phyloP scores from a whole-genome alignment of 2,888 invertebrate species.

The Synanthedon myopaeformis region DNA sequence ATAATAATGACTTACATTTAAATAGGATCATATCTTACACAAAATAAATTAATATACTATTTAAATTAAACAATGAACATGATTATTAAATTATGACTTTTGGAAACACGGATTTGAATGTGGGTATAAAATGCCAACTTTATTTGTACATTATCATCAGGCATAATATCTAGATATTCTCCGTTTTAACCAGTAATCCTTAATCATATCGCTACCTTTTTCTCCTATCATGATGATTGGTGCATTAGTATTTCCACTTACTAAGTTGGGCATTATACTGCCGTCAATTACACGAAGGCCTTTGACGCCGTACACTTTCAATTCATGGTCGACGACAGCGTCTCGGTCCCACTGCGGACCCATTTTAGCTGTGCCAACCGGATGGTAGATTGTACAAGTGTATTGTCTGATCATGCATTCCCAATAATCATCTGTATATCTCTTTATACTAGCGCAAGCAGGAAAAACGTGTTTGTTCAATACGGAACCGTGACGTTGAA shows the following conservation, averaged over 20 bases:
- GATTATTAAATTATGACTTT: slow-evolving; percentile 1
- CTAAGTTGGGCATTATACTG: slow-evolving; percentile 87
- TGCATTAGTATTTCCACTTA: slow-evolving; percentile 89
- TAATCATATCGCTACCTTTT: slow-evolving; percentile 89
- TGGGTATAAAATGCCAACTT: background rate
- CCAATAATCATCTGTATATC: slow-evolving; percentile 83
- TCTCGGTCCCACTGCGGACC: slow-evolving; percentile 87
- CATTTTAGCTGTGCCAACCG: slow-evolving; percentile 90
- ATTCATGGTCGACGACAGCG: slow-evolving; percentile 85
- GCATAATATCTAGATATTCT: slow-evolving; percentile 49
- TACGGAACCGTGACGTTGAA: slow-evolving; percentile 78
- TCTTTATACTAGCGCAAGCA: slow-evolving; percentile 76
- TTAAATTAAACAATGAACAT: slow-evolving; percentile 1
- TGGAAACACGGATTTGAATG: background rate
- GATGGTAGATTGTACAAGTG: slow-evolving; percentile 87
- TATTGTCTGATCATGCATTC: slow-evolving; percentile 89
- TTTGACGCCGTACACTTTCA: slow-evolving; percentile 82
- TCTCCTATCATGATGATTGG: slow-evolving; percentile 92
- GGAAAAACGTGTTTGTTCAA: slow-evolving; percentile 81
- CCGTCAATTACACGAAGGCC: slow-evolving; percentile 86
- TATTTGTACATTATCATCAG: slow-evolving; percentile 28
- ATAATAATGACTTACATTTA: background rate
- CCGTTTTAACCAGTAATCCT: slow-evolving; percentile 81
- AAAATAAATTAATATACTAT: too few species aligned
- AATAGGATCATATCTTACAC: too few species aligned